phyloP scores from a whole-genome alignment of 37 sponge, comb jelly and placozoan species.

The Hexactinellida sp. region DNA sequence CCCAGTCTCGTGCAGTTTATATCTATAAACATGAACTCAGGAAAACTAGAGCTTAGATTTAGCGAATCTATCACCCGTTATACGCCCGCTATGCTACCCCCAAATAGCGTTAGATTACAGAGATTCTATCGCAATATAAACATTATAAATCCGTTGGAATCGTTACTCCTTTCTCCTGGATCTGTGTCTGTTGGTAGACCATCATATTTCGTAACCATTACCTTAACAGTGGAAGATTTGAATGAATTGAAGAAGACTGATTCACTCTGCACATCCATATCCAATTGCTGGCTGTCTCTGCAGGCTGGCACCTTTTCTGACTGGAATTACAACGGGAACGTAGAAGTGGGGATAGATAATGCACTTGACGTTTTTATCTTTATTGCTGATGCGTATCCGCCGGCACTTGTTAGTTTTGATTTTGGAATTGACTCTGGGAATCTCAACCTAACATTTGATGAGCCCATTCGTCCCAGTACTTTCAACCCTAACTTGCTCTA shows the following conservation, averaged over 20 bases:
- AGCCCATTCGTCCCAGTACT: conserved; percentile 14
- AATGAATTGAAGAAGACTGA: conserved; percentile 40
- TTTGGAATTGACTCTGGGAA: not conserved
- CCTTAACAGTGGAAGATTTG: conserved; percentile 43
- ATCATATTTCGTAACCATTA: conserved; percentile 28
- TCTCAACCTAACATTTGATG: not conserved
- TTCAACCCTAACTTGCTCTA: not conserved
- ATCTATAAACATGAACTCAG: conserved; percentile 51
- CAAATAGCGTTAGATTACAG: conserved; percentile 1
- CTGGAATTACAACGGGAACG: not conserved
- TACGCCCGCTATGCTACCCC: conserved; percentile 29
- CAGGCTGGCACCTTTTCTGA: not conserved
- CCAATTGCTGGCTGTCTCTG: not conserved
- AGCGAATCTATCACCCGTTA: conserved; percentile 50
- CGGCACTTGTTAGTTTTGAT: not conserved
- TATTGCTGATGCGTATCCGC: not conserved
- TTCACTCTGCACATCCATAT: not conserved
- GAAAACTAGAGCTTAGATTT: conserved; percentile 45
- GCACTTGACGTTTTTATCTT: not conserved
- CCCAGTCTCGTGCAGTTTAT: conserved; percentile 46
- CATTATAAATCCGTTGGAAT: not conserved
- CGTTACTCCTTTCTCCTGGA: conserved; percentile 28
- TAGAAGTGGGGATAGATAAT: not conserved
- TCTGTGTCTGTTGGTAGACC: not conserved
- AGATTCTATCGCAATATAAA: not conserved